phyloP scores from a whole-genome alignment of 2,888 invertebrate species.

The Drosophila meridionalis region DNA sequence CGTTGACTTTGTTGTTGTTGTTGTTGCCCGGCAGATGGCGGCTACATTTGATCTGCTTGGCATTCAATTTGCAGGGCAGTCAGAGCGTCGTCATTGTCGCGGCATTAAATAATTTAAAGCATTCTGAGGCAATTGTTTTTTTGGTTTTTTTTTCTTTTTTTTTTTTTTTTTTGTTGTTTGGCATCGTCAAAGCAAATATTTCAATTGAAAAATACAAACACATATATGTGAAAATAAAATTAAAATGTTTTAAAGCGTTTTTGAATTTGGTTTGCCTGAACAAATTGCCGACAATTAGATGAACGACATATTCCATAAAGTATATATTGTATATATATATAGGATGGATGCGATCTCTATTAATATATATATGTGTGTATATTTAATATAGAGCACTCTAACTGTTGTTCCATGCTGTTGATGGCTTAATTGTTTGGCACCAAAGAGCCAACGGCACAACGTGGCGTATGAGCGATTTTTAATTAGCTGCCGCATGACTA shows the following conservation, averaged over 20 bases:
- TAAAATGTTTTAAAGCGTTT: not conserved
- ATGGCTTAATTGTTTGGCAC: slow-evolving; percentile 40
- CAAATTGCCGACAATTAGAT: slow-evolving; percentile 63
- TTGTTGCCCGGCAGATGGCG: not conserved
- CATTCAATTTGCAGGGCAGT: slow-evolving; percentile 39
- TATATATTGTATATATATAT: too few relatives aligned
- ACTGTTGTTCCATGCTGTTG: slow-evolving; percentile 19
- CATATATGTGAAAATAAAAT: slow-evolving; percentile 37
- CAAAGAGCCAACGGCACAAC: slow-evolving; percentile 21
- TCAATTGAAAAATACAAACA: slow-evolving; percentile 47
- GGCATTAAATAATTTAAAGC: slow-evolving; percentile 51
- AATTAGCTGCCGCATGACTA: slow-evolving; percentile 54
- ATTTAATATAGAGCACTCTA: not conserved
- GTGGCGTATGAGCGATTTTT: slow-evolving; percentile 57
- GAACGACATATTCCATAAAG: slow-evolving; percentile 34
- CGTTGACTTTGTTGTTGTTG: not conserved
- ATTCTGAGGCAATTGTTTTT: slow-evolving; percentile 4
- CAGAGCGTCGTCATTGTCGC: slow-evolving; percentile 42
- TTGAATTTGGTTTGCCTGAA: slow-evolving; percentile 15
- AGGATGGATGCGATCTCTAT: not conserved
- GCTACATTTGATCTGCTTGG: slow-evolving; percentile 9
- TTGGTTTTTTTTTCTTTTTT: slow-evolving; percentile 14
- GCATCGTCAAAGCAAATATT: slow-evolving; percentile 58
- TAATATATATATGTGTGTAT: not conserved
- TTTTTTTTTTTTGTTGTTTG: slow-evolving; percentile 1